phyloP scores from a whole-genome alignment of 2,113 vertebrate species.

The Muntiacus reevesi region DNA sequence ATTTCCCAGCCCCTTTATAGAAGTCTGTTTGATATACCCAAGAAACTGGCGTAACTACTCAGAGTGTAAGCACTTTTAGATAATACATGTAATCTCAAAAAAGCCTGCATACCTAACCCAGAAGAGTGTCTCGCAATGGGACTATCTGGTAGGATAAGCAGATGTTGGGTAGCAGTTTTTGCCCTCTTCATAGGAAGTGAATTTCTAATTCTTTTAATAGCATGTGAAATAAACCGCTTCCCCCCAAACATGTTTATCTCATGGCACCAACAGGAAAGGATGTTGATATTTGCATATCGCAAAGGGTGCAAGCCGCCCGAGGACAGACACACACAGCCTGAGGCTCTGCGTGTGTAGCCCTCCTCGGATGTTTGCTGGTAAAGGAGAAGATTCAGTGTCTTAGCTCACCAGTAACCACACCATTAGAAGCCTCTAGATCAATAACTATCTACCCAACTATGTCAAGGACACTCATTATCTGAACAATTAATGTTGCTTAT shows the following conservation, averaged over 20 bases:
- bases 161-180: neutral
- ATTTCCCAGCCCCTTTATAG: neutral
- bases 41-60: neutral
- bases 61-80: neutral
- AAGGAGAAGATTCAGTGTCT: too few species aligned
- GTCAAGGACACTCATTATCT: neutral
- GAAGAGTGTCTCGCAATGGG: neutral
- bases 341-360: neutral
- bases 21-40: neutral
- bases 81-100: neutral
- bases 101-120: neutral
- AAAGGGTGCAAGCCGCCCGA: neutral
- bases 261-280: neutral
- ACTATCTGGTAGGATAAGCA: neutral
- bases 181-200: neutral
- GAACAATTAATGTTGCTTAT: neutral
- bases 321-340: neutral
- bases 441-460: too few species aligned
- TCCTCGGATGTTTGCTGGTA: accelerated
- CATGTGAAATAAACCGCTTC: neutral
- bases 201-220: neutral
- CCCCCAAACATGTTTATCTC: neutral
- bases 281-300: neutral
- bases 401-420: neutral
- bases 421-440: neutral